Evolutionary conservation across 1,140 invertebrate genomes (phyloP).

Genomic region (Ruditapes philippinarum): DNA sequence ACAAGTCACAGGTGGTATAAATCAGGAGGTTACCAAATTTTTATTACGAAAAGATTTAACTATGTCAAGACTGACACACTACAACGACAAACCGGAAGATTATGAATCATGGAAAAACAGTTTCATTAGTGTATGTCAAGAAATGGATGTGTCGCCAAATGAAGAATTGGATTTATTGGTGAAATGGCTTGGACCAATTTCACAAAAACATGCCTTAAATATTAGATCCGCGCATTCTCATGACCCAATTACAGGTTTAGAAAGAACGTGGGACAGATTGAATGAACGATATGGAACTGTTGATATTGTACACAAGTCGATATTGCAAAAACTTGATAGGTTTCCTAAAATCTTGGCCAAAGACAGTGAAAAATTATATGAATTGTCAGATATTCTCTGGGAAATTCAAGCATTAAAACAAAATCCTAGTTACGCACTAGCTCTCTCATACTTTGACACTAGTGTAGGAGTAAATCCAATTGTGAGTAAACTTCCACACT

Average conservation of each 20-base stretch:
- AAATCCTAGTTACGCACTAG: slow-evolving; percentile 44
- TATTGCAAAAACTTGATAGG: slow-evolving; percentile 58
- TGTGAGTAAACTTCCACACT: slow-evolving; percentile 64
- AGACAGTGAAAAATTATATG: slow-evolving; percentile 68
- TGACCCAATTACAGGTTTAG: slow-evolving; percentile 29
- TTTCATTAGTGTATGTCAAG: slow-evolving; percentile 40
- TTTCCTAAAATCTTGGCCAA: slow-evolving; percentile 69
- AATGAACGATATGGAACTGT: slow-evolving; percentile 68
- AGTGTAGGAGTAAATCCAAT: slow-evolving; percentile 65
- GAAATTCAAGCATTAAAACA: slow-evolving; percentile 67
- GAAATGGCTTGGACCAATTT: slow-evolving; percentile 62
- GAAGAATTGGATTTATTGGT: slow-evolving; percentile 69
- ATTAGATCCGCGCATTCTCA: slow-evolving; percentile 45
- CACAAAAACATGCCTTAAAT: slow-evolving; percentile 57
- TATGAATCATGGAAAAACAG: slow-evolving; percentile 52
- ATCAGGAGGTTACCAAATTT: too few species aligned
- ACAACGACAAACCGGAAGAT: slow-evolving; percentile 44
- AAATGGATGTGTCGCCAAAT: slow-evolving; percentile 18
- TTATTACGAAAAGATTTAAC: slow-evolving; percentile 51
- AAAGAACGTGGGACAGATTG: slow-evolving; percentile 64
- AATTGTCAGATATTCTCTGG: slow-evolving; percentile 66
- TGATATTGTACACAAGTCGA: slow-evolving; percentile 62
- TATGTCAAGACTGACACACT: background rate
- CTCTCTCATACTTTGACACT: slow-evolving; percentile 69
- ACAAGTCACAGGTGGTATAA: too few species aligned